These are phyloP conservation scores for Caenorhabditis brenneri DNA, from an alignment of 1,140 invertebrate species.

Conservation along the genomic window DNA sequence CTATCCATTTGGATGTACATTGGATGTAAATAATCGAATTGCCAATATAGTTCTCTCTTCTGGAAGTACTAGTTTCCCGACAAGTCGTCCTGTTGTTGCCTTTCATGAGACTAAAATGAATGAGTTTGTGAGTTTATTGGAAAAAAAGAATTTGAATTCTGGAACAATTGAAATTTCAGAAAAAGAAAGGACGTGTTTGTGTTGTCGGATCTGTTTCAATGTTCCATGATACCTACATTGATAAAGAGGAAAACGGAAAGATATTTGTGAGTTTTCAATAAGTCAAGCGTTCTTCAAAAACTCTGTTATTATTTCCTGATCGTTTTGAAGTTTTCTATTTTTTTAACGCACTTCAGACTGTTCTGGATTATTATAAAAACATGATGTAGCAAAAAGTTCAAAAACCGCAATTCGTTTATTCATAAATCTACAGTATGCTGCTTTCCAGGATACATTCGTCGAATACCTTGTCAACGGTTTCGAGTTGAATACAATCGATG, in stretches of 20 bases:
- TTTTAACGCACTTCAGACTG: no score
- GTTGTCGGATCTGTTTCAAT: slow-evolving; percentile 76
- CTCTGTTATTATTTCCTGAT: no score
- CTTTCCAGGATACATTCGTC: slow-evolving; percentile 84
- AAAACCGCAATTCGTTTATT: no score
- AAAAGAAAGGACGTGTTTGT: slow-evolving; percentile 73
- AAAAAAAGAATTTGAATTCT: neutral
- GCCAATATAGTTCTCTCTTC: slow-evolving; percentile 86
- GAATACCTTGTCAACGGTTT: slow-evolving; percentile 80
- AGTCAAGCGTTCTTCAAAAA: no score
- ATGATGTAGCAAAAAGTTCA: no score
- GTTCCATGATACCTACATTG: slow-evolving; percentile 81
- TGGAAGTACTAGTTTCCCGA: slow-evolving; percentile 88
- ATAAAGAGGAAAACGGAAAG: slow-evolving; percentile 90
- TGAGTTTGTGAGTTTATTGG: slow-evolving; percentile 25
- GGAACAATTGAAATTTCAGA: slow-evolving; percentile 53
- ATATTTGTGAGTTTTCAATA: slow-evolving; percentile 76
- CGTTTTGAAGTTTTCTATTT: no score
- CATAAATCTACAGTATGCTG: no score
- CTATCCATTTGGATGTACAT: slow-evolving; percentile 92
- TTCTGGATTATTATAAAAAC: no score
- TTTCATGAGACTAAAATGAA: slow-evolving; percentile 75
- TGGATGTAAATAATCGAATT: slow-evolving; percentile 86
- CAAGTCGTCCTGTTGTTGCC: slow-evolving; percentile 87
- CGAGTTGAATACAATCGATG: slow-evolving; percentile 81